phyloP scores from a whole-genome alignment of 2,113 vertebrate genomes.

The Columba livia region DNA sequence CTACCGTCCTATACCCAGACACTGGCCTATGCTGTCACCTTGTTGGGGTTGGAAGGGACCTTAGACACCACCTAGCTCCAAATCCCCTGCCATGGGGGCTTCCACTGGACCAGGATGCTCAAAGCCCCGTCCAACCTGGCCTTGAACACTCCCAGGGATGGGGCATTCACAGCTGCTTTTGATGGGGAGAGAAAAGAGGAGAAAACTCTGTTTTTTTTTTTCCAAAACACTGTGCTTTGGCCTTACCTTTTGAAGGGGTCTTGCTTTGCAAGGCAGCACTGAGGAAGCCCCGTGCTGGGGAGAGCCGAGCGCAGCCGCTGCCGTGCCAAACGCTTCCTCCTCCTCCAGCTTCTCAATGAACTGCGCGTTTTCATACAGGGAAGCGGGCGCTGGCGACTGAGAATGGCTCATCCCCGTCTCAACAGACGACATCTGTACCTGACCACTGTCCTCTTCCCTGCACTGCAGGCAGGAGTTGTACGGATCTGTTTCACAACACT shows the following conservation, averaged over 20 bases:
- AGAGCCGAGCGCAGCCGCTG: slow-evolving; percentile 36
- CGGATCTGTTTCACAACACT: slow-evolving; percentile 83
- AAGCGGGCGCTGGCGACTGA: slow-evolving; percentile 69
- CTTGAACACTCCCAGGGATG: no score
- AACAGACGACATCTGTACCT: background rate
- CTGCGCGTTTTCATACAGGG: slow-evolving; percentile 62
- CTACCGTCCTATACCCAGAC: background rate
- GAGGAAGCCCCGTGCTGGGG: slow-evolving; percentile 76
- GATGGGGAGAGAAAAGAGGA: background rate
- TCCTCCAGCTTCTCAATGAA: slow-evolving; percentile 57
- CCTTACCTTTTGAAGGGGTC: slow-evolving; percentile 89
- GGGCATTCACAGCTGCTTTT: no score
- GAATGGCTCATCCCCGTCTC: slow-evolving; percentile 55
- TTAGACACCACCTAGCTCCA: no score
- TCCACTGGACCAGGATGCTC: no score
- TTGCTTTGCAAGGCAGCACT: slow-evolving; percentile 81
- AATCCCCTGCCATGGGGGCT: no score
- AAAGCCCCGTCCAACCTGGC: no score
- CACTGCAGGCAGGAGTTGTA: slow-evolving; percentile 85
- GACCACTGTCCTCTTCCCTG: slow-evolving; percentile 52
- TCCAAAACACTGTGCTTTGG: accelerated
- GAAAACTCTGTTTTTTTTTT: background rate
- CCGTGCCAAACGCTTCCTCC: slow-evolving; percentile 58
- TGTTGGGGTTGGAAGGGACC: no score
- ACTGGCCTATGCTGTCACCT: background rate